A percentile compares a stretch with the other conserved stretches of the same genome.
Evolutionary conservation across 2,113 vertebrate genomes (phyloP).

Genomic region (Fukomys damarensis): DNA sequence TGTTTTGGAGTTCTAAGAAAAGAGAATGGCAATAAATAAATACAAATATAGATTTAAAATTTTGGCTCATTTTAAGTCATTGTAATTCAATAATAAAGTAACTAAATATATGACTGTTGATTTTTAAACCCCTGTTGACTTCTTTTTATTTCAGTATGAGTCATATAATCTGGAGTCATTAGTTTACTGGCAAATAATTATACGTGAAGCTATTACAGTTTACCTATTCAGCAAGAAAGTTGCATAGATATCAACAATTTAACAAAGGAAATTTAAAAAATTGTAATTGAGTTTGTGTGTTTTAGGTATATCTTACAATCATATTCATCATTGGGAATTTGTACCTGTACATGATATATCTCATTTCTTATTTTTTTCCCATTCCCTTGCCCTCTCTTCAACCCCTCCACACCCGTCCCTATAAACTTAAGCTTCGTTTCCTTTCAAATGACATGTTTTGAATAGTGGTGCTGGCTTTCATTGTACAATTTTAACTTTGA

Average conservation of each 20-base stretch:
- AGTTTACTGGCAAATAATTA: conserved; percentile 59
- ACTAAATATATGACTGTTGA: conserved; percentile 11
- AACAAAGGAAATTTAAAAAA: neutral
- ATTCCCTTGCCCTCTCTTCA: too few relatives aligned
- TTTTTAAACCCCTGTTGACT: conserved; percentile 35
- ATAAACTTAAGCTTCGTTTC: too few relatives aligned
- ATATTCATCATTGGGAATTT: too few relatives aligned
- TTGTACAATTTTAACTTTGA: neutral
- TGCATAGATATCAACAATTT: neutral
- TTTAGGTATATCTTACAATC: too few relatives aligned
- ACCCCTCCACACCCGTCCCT: too few relatives aligned
- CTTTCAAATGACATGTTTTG: neutral
- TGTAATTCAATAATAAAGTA: neutral
- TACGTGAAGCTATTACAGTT: neutral
- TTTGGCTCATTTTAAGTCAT: neutral
- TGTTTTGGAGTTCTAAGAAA: neutral
- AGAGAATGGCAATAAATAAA: neutral
- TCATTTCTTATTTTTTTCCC: too few relatives aligned
- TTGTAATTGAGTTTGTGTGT: too few relatives aligned
- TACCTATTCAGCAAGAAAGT: conserved; percentile 2
- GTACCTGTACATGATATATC: too few relatives aligned
- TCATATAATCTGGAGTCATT: neutral
- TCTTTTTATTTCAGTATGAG: conserved; percentile 20
- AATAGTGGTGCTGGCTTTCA: neutral
- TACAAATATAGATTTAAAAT: neutral